Evolutionary conservation across 1,140 invertebrate species (phyloP), one percentile per base, ranked within the genome.

Genomic region (Musca vetustissima): DNA sequence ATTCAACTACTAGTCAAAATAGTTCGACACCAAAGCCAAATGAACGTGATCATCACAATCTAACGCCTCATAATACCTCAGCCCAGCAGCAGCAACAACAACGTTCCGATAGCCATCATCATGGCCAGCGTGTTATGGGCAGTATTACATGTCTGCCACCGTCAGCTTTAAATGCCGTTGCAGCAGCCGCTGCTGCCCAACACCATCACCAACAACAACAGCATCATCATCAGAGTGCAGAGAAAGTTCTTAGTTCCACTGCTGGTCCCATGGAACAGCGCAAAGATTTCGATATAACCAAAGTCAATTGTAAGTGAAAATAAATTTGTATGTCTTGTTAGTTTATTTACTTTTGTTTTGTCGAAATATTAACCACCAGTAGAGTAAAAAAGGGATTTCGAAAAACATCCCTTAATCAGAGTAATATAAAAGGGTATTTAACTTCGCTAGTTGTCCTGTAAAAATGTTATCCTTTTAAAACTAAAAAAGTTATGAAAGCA

Each of bases 241-340:
- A 61, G 17, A 61, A 61, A 36, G 17, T 67, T 22, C 22, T 70
- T n/a, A 28, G 32, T 80, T 80, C 59, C 64, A 21, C 78, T 43
- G 57, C 69, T 52, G 57, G 32, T 14, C 47, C 17, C 69, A 76
- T 72, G 68, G 78, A 80, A 47, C 73, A 74, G 55, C 73, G 78
- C 53, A 72, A 79, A 32, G 70, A 80, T 52, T 80, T 80, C 61
- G 78, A 80, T 66, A 71, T 80, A 65, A 73, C 78, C 71, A 80
- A 80, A 80, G 76, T 80, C 25, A 80, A 80, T 78, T 76, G 78
- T 80, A 71, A 80, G 78, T 80, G 75, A 69, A 66, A 19, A 49
- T 14, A 48, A 14, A 4, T 32, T 43, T 55, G 4, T 67, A 49
- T n/a, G n/a, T 49, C 11, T 48, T 14, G 6, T 22, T n/a, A n/a